phyloP scores from a whole-genome alignment of 2,113 vertebrate genomes.

The Heterochromis multidens region DNA sequence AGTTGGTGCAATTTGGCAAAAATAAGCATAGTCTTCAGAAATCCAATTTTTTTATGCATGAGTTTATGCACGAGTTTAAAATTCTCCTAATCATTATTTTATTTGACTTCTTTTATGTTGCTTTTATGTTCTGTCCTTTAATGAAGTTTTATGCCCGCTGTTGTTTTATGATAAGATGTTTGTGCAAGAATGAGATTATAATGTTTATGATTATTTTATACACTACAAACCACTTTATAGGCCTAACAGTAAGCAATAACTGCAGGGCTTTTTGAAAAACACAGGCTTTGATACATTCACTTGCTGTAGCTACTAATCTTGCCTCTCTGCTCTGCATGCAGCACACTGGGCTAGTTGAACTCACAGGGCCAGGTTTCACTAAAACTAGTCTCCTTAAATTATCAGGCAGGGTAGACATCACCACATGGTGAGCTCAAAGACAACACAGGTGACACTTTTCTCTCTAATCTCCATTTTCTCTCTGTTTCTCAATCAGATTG shows the following conservation, averaged over 20 bases:
- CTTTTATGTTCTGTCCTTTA: slow-evolving; percentile 35
- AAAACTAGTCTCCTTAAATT: not conserved
- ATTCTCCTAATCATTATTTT: slow-evolving; percentile 16
- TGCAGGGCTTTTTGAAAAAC: not conserved
- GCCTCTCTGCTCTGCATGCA: not conserved
- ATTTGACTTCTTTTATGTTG: slow-evolving; percentile 38
- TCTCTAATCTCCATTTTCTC: slow-evolving; percentile 29
- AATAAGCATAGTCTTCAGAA: slow-evolving; percentile 23
- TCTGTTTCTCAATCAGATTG: slow-evolving; percentile 16
- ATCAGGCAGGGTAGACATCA: not conserved
- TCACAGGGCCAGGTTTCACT: not conserved
- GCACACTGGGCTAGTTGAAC: not conserved
- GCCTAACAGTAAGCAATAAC: not conserved
- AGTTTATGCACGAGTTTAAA: slow-evolving; percentile 20
- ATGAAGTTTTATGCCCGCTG: slow-evolving; percentile 31
- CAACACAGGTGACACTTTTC: not conserved
- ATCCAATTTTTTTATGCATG: slow-evolving; percentile 11
- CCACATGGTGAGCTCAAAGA: not conserved
- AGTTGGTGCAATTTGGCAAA: slow-evolving; percentile 1
- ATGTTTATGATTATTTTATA: slow-evolving; percentile 39
- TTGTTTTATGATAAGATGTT: slow-evolving; percentile 51
- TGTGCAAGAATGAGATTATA: slow-evolving; percentile 41
- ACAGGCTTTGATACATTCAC: not conserved
- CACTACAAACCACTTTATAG: slow-evolving; percentile 28
- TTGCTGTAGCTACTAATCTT: not conserved